Percentiles rank a stretch among this genome's conserved stretches.
phyloP scores from a whole-genome alignment of 1,140 invertebrate genomes.

The Bactericera cockerelli region DNA sequence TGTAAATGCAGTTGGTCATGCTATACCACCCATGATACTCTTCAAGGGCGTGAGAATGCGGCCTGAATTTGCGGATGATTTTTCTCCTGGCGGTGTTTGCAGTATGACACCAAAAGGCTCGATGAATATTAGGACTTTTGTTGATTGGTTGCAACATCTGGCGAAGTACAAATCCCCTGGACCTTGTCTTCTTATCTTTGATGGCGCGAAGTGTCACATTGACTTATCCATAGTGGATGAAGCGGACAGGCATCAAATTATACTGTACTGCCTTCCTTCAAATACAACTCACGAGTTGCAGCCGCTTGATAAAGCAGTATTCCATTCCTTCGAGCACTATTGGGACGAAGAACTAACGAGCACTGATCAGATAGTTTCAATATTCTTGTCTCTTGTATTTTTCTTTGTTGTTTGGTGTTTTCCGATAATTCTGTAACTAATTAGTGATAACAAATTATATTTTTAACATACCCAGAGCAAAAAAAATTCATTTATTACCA shows the following conservation, averaged over 20 bases:
- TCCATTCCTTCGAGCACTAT: conserved; percentile 25
- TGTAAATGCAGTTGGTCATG: conserved; percentile 27
- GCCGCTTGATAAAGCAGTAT: conserved; percentile 28
- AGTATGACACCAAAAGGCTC: conserved; percentile 25
- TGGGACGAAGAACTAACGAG: conserved; percentile 29
- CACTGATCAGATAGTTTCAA: too few species aligned
- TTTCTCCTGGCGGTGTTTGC: conserved; percentile 23
- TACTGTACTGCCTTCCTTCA: conserved; percentile 27
- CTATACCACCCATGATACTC: conserved; percentile 28
- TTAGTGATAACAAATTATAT: too few species aligned
- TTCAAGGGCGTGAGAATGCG: conserved; percentile 28
- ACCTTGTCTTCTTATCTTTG: conserved; percentile 28
- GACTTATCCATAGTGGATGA: conserved; percentile 23
- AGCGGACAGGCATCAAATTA: conserved; percentile 25
- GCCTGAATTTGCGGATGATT: conserved; percentile 23
- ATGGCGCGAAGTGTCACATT: conserved; percentile 27
- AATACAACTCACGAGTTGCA: conserved; percentile 30
- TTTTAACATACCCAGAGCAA: too few species aligned
- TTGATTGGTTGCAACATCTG: conserved; percentile 27
- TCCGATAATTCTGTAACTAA: too few species aligned
- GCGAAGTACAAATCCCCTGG: conserved; percentile 23
- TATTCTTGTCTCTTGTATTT: too few species aligned
- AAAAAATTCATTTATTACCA: too few species aligned
- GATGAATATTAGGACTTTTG: conserved; percentile 27
- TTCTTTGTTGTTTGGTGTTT: too few species aligned